Percentiles rank a stretch among this genome's conserved stretches.
phyloP scores from a whole-genome alignment of 2,797 vertebrate species.

The Schizothorax lantsangensis region DNA sequence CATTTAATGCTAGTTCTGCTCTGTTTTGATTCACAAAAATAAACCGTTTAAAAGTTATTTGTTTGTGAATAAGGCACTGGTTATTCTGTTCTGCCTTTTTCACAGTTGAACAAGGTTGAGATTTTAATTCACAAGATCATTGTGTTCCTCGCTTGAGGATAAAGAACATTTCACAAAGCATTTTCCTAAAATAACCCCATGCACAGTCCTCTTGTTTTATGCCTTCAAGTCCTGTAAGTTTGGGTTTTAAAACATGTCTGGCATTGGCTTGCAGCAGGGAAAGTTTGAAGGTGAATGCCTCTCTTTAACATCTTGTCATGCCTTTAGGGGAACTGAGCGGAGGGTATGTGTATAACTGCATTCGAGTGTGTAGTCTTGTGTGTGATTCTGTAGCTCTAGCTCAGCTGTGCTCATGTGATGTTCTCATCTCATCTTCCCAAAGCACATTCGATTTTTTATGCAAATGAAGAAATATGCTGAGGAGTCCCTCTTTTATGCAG shows the following conservation, averaged over 20 bases:
- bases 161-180: slow-evolving; percentile 10
- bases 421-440: neutral
- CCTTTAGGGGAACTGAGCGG: slow-evolving; percentile 33
- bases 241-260: slow-evolving; percentile 28
- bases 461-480: neutral
- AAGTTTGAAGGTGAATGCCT: slow-evolving; percentile 46
- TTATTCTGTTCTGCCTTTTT: neutral
- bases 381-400: neutral
- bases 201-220: slow-evolving; percentile 3
- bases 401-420: slow-evolving; percentile 21
- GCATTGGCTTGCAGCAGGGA: slow-evolving; percentile 41
- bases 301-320: slow-evolving; percentile 30
- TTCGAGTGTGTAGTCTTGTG: neutral
- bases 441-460: neutral
- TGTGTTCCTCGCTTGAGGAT: slow-evolving; percentile 34
- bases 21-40: neutral
- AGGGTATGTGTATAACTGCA: neutral
- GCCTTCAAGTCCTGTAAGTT: slow-evolving; percentile 5
- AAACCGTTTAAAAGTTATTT: neutral
- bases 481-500: neutral
- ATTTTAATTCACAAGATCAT: neutral
- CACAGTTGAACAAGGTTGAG: neutral
- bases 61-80: neutral
- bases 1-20: neutral
- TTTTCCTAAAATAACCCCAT: slow-evolving; percentile 20